Percentiles rank a stretch among this genome's conserved stretches.
These are phyloP conservation scores for Microctenopoma steveboyesi DNA, from an alignment of 2,797 vertebrate genomes.

Conservation along the genomic window DNA sequence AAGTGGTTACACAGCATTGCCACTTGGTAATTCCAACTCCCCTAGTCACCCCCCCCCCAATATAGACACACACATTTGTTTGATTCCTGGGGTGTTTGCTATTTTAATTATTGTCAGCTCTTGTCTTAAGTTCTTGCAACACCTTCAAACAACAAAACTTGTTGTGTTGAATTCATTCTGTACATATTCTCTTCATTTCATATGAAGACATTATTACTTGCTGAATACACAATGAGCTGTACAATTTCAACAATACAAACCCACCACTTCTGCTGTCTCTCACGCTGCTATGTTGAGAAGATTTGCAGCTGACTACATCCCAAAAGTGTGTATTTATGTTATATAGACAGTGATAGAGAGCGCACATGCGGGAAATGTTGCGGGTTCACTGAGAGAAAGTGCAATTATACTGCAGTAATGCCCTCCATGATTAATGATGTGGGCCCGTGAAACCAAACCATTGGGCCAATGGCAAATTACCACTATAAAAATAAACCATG, in stretches of 20 bases:
- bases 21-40: constrained; percentile 67
- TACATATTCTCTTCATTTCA: constrained; percentile 21
- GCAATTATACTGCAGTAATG: constrained; percentile 81
- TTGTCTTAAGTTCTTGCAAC: constrained; percentile 50
- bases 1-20: constrained; percentile 83
- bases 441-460: constrained; percentile 79
- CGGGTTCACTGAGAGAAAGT: constrained; percentile 72
- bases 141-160: constrained; percentile 25
- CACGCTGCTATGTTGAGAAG: constrained; percentile 21
- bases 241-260: background rate
- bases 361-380: constrained; percentile 55
- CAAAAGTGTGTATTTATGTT: constrained; percentile 30
- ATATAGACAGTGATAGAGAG: constrained; percentile 47
- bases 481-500: constrained; percentile 81
- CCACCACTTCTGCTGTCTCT: constrained; percentile 5
- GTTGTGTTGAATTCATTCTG: background rate
- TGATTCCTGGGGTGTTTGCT: constrained; percentile 68
- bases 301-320: constrained; percentile 36
- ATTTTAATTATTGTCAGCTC: constrained; percentile 58
- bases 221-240: background rate
- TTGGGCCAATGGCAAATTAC: constrained; percentile 78
- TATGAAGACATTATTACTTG: constrained; percentile 17
- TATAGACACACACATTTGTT: constrained; percentile 50
- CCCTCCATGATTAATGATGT: constrained; percentile 82
- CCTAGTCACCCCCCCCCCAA: background rate